Evolutionary conservation across 2,888 invertebrate species (phyloP).

Genomic region (Hetaerina titia): DNA sequence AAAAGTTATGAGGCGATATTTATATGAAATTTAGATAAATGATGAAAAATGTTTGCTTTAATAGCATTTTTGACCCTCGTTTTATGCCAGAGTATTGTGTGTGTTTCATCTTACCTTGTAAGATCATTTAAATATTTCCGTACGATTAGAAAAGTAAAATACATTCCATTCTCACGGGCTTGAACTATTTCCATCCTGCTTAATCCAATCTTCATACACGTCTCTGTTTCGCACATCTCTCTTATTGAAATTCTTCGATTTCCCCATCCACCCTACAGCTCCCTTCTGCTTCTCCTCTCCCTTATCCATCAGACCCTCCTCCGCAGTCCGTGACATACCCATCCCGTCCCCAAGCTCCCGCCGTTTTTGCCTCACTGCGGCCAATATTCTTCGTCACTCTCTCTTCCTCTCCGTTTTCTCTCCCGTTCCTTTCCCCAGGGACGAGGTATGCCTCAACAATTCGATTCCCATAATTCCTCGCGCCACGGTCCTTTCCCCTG

Average conservation of each 20-base stretch:
- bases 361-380: not conserved
- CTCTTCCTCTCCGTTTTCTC: not conserved
- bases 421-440: not conserved
- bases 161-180: not conserved
- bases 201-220: not conserved
- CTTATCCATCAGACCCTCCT: not conserved
- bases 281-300: not conserved
- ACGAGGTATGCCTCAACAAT: slow-evolving; percentile 25
- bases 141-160: no score
- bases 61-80: no score
- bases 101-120: no score
- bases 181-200: not conserved
- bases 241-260: not conserved
- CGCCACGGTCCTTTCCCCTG: slow-evolving; percentile 7
- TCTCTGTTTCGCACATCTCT: not conserved
- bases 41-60: no score
- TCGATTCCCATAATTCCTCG: slow-evolving; percentile 27
- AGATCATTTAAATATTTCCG: no score
- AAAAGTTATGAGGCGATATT: no score
- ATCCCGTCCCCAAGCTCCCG: no score
- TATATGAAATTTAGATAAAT: no score
- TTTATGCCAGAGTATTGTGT: no score
- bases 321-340: not conserved
- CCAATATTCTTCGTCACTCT: not conserved
- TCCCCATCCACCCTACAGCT: not conserved